Percentiles rank a stretch among this genome's conserved stretches.
phyloP scores from a whole-genome alignment of 2,888 invertebrate genomes.

The Tanaodytes sp. region DNA sequence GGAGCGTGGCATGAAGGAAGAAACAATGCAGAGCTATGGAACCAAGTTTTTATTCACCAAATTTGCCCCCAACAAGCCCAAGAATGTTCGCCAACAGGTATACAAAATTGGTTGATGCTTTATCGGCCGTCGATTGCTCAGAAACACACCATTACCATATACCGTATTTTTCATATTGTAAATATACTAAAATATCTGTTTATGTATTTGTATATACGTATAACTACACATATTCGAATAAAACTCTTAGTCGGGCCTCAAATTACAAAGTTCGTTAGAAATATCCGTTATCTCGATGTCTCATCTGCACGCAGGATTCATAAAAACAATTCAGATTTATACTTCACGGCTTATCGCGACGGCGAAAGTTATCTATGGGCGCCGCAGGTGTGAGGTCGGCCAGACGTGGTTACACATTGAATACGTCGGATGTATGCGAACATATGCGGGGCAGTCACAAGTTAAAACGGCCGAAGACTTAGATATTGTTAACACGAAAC shows the following conservation, averaged over 20 bases:
- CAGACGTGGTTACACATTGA: slow-evolving; percentile 30
- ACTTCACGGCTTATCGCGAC: slow-evolving; percentile 64
- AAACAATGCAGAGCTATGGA: too few relatives aligned
- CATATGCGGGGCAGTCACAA: slow-evolving; percentile 23
- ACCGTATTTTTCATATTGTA: too few relatives aligned
- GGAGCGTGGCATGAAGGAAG: too few relatives aligned
- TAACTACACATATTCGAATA: too few relatives aligned
- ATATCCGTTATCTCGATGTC: slow-evolving; percentile 65
- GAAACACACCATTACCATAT: too few relatives aligned
- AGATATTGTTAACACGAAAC: slow-evolving; percentile 44
- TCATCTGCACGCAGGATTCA: slow-evolving; percentile 63
- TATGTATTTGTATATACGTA: too few relatives aligned
- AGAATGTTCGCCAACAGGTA: too few relatives aligned
- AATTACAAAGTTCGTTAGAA: slow-evolving; percentile 70
- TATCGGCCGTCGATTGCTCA: too few relatives aligned
- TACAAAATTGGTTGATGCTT: too few relatives aligned
- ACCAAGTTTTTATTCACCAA: too few relatives aligned
- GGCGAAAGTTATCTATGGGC: slow-evolving; percentile 63
- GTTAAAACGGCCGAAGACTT: slow-evolving; percentile 30
- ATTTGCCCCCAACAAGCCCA: too few relatives aligned
- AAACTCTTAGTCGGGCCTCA: slow-evolving; percentile 56
- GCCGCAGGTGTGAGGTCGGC: slow-evolving; percentile 51
- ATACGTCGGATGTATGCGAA: slow-evolving; percentile 32
- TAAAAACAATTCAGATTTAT: slow-evolving; percentile 70
- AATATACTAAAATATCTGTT: too few relatives aligned